Conservation (phyloP, 2,888 invertebrate species). For the Neoscelio sp. region DNA sequence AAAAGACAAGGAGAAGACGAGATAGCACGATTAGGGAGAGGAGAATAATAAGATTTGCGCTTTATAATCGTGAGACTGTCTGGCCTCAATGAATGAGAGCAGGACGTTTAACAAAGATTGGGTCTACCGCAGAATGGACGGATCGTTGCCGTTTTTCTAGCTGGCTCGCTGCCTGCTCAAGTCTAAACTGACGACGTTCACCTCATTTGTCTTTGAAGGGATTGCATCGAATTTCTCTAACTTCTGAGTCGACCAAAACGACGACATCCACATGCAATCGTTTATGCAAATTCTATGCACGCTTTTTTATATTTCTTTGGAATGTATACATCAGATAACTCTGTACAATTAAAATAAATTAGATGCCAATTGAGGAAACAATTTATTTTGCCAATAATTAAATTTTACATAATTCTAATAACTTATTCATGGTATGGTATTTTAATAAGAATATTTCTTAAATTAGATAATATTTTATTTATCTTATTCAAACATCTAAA, state of each 20-base stretch:
- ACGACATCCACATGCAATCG: conserved; percentile 45
- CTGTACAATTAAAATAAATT: too few relatives aligned
- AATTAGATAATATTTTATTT: too few relatives aligned
- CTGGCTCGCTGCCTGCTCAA: conserved; percentile 75
- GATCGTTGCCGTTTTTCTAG: conserved; percentile 69
- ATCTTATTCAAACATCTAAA: too few relatives aligned
- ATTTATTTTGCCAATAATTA: too few relatives aligned
- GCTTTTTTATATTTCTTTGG: conserved; percentile 17
- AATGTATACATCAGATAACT: too few relatives aligned
- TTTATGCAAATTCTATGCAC: conserved; percentile 31
- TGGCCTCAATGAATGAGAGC: conserved; percentile 78
- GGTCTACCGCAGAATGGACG: conserved; percentile 75
- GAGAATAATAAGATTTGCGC: conserved; percentile 80
- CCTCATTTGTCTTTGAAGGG: conserved; percentile 57
- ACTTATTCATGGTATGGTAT: too few relatives aligned
- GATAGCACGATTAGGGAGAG: conserved; percentile 74
- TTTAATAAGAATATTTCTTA: too few relatives aligned
- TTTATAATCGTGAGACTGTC: conserved; percentile 81
- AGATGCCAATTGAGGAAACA: too few relatives aligned
- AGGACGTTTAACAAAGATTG: conserved; percentile 79
- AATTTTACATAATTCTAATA: too few relatives aligned
- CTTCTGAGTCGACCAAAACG: conserved; percentile 51
- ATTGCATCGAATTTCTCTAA: conserved; percentile 60
- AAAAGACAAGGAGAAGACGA: conserved; percentile 63
- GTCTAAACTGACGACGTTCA: conserved; percentile 59